Evolutionary conservation across 2,797 vertebrate genomes (phyloP).

Genomic region (Linurgus olivaceus): DNA sequence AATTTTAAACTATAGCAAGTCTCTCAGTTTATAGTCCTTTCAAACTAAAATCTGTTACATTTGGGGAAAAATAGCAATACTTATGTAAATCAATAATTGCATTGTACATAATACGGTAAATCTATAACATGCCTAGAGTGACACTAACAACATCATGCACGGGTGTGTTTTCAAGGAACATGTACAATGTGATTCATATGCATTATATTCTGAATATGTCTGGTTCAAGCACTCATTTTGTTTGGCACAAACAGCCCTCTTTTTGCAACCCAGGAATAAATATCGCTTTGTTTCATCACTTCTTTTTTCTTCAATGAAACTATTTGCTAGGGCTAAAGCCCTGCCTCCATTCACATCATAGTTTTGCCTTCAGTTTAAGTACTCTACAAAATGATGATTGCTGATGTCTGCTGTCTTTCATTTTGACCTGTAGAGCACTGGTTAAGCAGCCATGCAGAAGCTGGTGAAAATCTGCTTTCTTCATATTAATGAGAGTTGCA

Average conservation of each 20-base stretch:
- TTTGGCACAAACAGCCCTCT: conserved; percentile 52
- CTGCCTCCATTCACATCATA: background rate
- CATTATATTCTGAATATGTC: conserved; percentile 11
- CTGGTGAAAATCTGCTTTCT: background rate
- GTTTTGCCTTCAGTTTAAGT: background rate
- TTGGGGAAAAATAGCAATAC: conserved; percentile 69
- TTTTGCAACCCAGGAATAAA: conserved; percentile 40
- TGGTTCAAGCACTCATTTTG: conserved; percentile 42
- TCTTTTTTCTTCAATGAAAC: conserved; percentile 19
- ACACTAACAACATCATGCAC: conserved; percentile 40
- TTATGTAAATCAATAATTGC: conserved; percentile 77
- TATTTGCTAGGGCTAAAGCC: conserved; percentile 5
- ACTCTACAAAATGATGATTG: background rate
- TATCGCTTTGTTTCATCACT: conserved; percentile 34
- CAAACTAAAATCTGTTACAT: conserved; percentile 77
- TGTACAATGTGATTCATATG: conserved; percentile 36
- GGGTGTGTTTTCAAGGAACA: conserved; percentile 27
- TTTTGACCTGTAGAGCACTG: background rate
- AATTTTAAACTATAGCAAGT: conserved; percentile 81
- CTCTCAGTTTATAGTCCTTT: conserved; percentile 78
- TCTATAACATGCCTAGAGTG: conserved; percentile 65
- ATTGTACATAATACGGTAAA: conserved; percentile 68
- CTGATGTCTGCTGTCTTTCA: background rate
- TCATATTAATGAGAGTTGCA: background rate
- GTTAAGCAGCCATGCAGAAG: background rate